Evolutionary conservation across 2,113 vertebrate species (phyloP).

Genomic region (Blennius ocellaris): DNA sequence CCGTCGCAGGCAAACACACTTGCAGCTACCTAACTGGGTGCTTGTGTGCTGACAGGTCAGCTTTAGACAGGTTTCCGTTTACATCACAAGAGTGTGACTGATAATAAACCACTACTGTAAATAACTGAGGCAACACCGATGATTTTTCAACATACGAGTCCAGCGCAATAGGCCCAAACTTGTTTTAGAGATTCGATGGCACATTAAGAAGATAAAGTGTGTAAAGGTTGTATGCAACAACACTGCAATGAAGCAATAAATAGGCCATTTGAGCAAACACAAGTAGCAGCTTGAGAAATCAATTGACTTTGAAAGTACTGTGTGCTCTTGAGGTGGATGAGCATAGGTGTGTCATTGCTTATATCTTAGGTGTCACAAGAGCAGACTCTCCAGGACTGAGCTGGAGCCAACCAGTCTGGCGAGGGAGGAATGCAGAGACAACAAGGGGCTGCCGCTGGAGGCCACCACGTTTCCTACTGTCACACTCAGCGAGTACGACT

Average conservation of each 20-base stretch:
- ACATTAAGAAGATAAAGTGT: not conserved
- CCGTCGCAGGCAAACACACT: conserved; percentile 1
- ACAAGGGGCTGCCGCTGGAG: conserved; percentile 39
- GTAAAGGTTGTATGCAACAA: not conserved
- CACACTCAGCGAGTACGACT: conserved; percentile 45
- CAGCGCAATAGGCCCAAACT: not conserved
- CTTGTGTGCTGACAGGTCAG: conserved; percentile 37
- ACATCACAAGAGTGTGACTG: conserved; percentile 28
- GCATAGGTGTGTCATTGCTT: conserved; percentile 63
- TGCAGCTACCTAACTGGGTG: conserved; percentile 28
- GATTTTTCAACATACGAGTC: not conserved
- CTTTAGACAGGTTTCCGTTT: conserved; percentile 43
- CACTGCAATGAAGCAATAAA: not conserved
- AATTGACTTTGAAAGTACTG: conserved; percentile 66
- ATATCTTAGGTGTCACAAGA: conserved; percentile 77
- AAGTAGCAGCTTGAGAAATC: conserved; percentile 43
- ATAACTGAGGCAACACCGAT: conserved; percentile 6
- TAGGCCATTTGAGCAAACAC: not conserved
- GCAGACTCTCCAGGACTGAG: conserved; percentile 61
- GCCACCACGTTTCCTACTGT: conserved; percentile 23
- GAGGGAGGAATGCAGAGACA: conserved; percentile 58
- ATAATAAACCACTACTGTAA: conserved; percentile 33
- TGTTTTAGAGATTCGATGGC: not conserved
- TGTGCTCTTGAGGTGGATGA: conserved; percentile 43
- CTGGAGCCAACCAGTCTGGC: conserved; percentile 78